Percentiles rank a stretch among this genome's conserved stretches.
phyloP scores from a whole-genome alignment of 2,113 vertebrate genomes.

The Panthera leo region DNA sequence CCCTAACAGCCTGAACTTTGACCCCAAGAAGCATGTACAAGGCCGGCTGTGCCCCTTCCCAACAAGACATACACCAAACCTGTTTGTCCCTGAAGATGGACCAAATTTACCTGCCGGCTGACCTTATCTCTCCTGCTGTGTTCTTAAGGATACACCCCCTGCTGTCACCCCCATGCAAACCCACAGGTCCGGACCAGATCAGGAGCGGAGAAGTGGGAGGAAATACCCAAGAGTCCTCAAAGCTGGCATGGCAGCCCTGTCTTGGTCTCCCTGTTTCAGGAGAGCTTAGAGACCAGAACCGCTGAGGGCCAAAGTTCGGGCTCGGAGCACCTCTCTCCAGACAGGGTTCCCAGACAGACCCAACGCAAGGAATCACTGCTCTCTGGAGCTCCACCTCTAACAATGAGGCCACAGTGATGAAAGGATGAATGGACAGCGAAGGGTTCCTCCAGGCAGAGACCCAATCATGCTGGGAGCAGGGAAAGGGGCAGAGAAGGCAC shows the following conservation, averaged over 20 bases:
- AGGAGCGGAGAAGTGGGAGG: not conserved
- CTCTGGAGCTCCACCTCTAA: too few relatives aligned
- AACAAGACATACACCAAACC: not conserved
- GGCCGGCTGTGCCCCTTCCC: not conserved
- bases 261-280: not conserved
- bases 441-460: not conserved
- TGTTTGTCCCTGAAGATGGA: not conserved
- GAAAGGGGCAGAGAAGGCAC: not conserved
- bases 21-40: not conserved
- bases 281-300: not conserved
- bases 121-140: not conserved
- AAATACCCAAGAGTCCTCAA: not conserved
- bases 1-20: not conserved
- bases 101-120: not conserved
- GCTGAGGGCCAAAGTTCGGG: too few relatives aligned
- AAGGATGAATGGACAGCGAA: not conserved
- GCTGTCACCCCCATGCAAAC: too few relatives aligned
- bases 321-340: not conserved
- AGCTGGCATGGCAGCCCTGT: accelerated
- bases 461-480: accelerated
- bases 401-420: not conserved
- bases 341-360: too few relatives aligned
- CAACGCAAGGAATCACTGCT: not conserved
- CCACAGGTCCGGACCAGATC: too few relatives aligned
- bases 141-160: not conserved